Base-by-base conservation (phyloP, 2,113 vertebrate genomes). In the Eptesicus fuscus region DNA sequence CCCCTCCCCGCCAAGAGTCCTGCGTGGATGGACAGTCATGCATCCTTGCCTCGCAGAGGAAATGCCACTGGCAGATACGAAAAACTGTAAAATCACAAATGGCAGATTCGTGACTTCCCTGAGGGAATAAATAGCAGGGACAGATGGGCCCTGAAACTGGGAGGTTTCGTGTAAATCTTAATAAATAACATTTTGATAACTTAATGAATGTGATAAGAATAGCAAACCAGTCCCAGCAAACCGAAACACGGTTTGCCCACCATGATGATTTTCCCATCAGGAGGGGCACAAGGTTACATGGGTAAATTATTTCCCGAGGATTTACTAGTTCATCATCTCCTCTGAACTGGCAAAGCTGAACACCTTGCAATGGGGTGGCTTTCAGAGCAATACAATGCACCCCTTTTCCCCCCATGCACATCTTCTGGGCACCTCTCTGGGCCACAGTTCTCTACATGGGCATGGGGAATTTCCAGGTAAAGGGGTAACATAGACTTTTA, bases 81-180 rank as follows among this genome's bases (percentile, higher is more conserved):
- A 88, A 84, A 92, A n/a, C 92, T 88, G 88, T 88, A 87, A 96
- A 91, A 74, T 92, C 37, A 1, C 92, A 97, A 97, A 94, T 97
- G 95, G 91, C 95, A 61, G 96, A 98, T 96, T 98, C 97, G 94
- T 98, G 98, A 98, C 97, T 97, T 97, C 97, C 97, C 7, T 0
- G 86, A 88, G 79, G 97, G 97, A 97, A 95, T 96, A 97, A 98
- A 95, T 97, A 98, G 97, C 84, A 40, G 90, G 98, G 98, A 97
- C 98, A 98, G 98, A 98, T 98, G 98, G 98, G 96, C 35, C 95
- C 91, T 88, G 95, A 42, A 51, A 95, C 97, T 97, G 97, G 97
- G 90, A 98, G 63, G 42, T 79, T 97, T 97, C 97, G 51, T 97
- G 84, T 96, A 69, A 98, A 97, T 98, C 87, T 3, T 97, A 98